phyloP scores from a whole-genome alignment of 2,888 invertebrate genomes.

The Dusona sp. region DNA sequence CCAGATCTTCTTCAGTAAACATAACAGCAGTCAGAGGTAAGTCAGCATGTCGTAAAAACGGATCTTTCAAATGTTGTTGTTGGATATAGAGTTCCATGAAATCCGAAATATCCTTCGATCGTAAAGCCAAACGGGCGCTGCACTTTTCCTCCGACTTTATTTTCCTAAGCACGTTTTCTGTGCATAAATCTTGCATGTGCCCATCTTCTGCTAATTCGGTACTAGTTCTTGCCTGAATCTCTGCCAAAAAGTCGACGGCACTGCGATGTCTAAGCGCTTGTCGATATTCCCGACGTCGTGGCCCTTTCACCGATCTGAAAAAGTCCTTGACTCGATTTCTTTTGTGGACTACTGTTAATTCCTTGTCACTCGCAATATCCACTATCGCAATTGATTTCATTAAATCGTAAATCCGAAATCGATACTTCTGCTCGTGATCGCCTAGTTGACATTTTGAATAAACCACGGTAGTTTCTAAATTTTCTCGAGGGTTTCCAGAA shows the following conservation, averaged over 20 bases:
- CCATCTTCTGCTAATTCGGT: constrained; percentile 8
- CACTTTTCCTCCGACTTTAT: constrained; percentile 24
- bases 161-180: not conserved
- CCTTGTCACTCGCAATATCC: too few species aligned
- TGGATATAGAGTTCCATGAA: not conserved
- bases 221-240: not conserved
- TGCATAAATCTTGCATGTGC: constrained; percentile 22
- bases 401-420: too few species aligned
- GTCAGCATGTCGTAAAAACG: constrained; percentile 23
- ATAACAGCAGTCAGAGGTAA: constrained; percentile 33
- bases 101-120: constrained; percentile 14
- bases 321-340: too few species aligned
- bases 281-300: too few species aligned
- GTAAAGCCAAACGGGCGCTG: constrained; percentile 7
- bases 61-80: constrained; percentile 20
- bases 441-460: too few species aligned
- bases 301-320: too few species aligned
- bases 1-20: constrained; percentile 41
- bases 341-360: too few species aligned
- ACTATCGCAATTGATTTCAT: too few species aligned
- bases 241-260: not conserved
- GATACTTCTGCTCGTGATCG: too few species aligned
- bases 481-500: too few species aligned
- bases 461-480: too few species aligned
- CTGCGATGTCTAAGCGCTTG: too few species aligned